These are phyloP conservation scores for Lithobates pipiens DNA, from an alignment of 2,797 vertebrate genomes.

Conservation along the genomic window DNA sequence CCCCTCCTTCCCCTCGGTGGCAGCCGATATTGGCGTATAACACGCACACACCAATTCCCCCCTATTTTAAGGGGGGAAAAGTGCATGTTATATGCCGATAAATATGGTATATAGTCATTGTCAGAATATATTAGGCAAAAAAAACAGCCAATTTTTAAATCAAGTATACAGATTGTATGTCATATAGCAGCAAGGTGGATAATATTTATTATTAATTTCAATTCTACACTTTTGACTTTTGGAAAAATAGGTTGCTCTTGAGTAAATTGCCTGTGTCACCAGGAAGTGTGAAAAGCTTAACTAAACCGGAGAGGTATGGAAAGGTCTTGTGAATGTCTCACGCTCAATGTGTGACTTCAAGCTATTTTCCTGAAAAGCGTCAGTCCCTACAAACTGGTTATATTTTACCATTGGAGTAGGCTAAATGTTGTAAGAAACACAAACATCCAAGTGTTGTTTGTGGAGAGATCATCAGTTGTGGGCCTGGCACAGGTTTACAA, in stretches of 20 bases:
- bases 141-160: too few species aligned
- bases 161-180: too few species aligned
- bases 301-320: conserved; percentile 34
- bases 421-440: background rate
- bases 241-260: conserved; percentile 52
- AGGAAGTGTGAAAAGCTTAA: conserved; percentile 53
- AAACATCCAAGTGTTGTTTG: background rate
- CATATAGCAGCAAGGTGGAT: conserved; percentile 18
- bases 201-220: conserved; percentile 54
- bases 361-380: conserved; percentile 58
- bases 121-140: too few species aligned
- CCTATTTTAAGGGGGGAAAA: too few species aligned
- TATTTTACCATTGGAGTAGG: background rate
- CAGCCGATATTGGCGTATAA: too few species aligned
- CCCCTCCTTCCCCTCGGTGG: too few species aligned
- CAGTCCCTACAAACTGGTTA: conserved; percentile 51
- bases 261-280: conserved; percentile 27
- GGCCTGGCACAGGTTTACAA: too few species aligned
- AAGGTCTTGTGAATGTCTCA: conserved; percentile 44
- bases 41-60: too few species aligned
- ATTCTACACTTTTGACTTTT: conserved; percentile 40
- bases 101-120: too few species aligned
- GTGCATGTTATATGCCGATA: too few species aligned
- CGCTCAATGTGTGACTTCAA: conserved; percentile 51
- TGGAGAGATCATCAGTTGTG: too few species aligned